These are phyloP conservation scores for Onychostruthus taczanowskii DNA, from an alignment of 2,113 vertebrate species.

Conservation along the genomic window DNA sequence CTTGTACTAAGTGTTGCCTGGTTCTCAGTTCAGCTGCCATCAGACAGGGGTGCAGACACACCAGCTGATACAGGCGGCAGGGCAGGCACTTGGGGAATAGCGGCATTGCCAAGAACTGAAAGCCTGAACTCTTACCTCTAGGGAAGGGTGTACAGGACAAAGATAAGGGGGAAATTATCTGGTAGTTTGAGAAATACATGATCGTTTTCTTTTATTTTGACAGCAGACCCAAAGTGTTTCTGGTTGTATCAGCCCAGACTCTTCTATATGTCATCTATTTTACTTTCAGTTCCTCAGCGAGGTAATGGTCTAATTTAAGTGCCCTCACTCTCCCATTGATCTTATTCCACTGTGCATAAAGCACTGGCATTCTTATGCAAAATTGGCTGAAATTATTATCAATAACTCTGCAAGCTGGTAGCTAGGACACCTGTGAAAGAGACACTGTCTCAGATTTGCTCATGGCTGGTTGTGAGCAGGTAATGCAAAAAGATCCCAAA, in stretches of 20 bases:
- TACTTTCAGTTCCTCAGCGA: neutral
- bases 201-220: neutral
- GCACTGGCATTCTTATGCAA: neutral
- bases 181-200: neutral
- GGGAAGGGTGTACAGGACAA: neutral
- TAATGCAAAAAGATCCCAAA: neutral
- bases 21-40: neutral
- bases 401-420: neutral
- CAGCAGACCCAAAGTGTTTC: neutral
- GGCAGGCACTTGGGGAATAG: neutral
- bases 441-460: neutral
- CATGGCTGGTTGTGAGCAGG: neutral
- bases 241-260: neutral
- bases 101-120: neutral
- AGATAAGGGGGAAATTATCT: neutral
- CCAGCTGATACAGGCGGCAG: neutral
- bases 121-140: neutral
- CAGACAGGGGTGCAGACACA: neutral
- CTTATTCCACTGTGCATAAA: neutral
- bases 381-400: neutral
- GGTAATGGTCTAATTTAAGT: neutral
- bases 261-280: neutral
- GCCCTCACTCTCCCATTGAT: neutral
- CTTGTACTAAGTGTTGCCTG: neutral
- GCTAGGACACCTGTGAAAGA: neutral